These are phyloP conservation scores for Littorina saxatilis DNA, from an alignment of 1,140 invertebrate species.

Conservation along the genomic window DNA sequence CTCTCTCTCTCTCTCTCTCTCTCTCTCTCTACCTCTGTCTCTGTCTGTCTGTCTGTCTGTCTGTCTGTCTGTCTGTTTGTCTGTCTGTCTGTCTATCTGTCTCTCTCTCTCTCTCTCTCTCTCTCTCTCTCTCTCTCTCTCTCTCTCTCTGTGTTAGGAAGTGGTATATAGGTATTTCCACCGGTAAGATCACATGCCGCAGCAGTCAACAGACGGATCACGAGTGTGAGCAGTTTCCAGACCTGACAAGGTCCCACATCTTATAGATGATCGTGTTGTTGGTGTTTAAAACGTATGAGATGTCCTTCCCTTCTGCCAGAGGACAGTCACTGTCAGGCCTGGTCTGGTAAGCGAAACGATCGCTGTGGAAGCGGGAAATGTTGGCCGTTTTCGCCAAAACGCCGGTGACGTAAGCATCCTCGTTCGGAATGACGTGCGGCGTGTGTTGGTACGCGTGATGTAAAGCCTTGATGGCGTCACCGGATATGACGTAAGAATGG, in stretches of 20 bases:
- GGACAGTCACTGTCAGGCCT: background rate
- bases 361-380: conserved; percentile 39
- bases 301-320: background rate
- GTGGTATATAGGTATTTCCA: no score
- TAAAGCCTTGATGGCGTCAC: conserved; percentile 48
- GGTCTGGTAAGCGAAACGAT: background rate
- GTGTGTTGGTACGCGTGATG: conserved; percentile 56
- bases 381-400: conserved; percentile 64
- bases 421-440: conserved; percentile 66
- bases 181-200: no score
- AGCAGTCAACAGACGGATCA: no score
- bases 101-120: no score
- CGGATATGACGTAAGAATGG: conserved; percentile 65
- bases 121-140: no score
- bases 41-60: no score
- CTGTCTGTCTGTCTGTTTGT: no score
- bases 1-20: no score
- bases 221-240: no score
- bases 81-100: no score
- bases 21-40: no score
- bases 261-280: background rate
- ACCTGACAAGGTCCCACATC: background rate
- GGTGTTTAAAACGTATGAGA: background rate
- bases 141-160: no score
- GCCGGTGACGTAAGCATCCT: conserved; percentile 76